These are phyloP conservation scores for Pocillopora verrucosa DNA, from an alignment of 64 coral and sea anemone species.

Conservation along the genomic window DNA sequence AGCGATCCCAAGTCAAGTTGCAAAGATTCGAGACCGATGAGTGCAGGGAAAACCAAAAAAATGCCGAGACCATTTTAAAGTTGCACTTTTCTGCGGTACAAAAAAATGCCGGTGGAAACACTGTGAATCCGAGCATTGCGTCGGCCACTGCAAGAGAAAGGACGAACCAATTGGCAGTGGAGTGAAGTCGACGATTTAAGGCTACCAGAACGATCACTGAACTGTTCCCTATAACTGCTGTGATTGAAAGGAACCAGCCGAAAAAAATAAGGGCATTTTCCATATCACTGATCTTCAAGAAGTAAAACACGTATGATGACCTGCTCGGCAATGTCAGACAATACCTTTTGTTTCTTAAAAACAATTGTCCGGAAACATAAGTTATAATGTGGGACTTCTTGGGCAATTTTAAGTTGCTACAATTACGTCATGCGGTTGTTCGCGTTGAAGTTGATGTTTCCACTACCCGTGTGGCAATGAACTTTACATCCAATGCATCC, in stretches of 20 bases:
- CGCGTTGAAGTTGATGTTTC: no score
- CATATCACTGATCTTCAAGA: background rate
- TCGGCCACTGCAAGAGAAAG: conserved; percentile 1
- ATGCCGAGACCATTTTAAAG: background rate
- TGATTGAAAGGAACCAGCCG: background rate
- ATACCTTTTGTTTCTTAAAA: no score
- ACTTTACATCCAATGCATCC: no score
- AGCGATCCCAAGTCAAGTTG: conserved; percentile 31
- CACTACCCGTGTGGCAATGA: no score
- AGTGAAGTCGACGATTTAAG: background rate
- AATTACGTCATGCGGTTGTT: no score
- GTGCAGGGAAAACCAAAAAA: background rate
- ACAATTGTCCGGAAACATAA: no score
- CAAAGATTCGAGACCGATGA: conserved; percentile 32
- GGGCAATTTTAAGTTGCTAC: no score
- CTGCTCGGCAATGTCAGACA: no score
- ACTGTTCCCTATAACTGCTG: background rate
- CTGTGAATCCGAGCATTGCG: background rate
- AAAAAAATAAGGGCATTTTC: background rate
- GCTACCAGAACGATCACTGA: background rate
- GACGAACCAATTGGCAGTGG: conserved; percentile 20
- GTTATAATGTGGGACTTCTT: no score
- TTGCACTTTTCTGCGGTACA: background rate
- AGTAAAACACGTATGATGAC: no score
- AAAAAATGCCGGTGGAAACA: background rate